Conservation (phyloP, 1,140 invertebrate genomes). For the Telenomus remus region DNA sequence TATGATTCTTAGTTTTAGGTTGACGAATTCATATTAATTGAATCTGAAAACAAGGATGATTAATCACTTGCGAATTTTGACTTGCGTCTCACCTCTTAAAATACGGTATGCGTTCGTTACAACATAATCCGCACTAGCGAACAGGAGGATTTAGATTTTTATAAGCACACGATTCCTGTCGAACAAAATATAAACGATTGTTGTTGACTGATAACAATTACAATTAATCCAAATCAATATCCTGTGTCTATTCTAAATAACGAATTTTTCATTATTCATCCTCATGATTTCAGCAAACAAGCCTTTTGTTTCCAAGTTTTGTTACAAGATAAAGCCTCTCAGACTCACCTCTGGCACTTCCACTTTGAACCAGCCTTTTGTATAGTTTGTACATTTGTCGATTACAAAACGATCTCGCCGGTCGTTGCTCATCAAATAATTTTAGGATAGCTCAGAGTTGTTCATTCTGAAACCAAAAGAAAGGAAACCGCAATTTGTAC, state of each 20-base stretch:
- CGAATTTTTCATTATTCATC: slow-evolving; percentile 31
- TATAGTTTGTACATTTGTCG: slow-evolving; percentile 57
- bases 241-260: slow-evolving; percentile 54
- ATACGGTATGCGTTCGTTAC: slow-evolving; percentile 53
- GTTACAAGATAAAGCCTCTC: background rate
- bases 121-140: slow-evolving; percentile 34
- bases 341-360: background rate
- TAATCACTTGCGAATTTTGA: background rate
- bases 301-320: background rate
- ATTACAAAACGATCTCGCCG: slow-evolving; percentile 29
- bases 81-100: slow-evolving; percentile 6
- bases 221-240: slow-evolving; percentile 48
- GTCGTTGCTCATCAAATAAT: slow-evolving; percentile 49
- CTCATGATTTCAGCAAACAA: slow-evolving; percentile 8
- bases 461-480: slow-evolving; percentile 15
- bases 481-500: slow-evolving; percentile 26
- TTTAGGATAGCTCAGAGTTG: slow-evolving; percentile 34
- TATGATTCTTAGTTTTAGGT: too few species aligned
- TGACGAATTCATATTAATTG: too few species aligned
- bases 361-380: slow-evolving; percentile 39
- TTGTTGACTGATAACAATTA: slow-evolving; percentile 56
- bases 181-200: slow-evolving; percentile 41
- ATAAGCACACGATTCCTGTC: slow-evolving; percentile 54
- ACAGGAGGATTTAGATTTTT: slow-evolving; percentile 57
- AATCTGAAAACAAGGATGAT: too few species aligned